Evolutionary conservation across 2,113 vertebrate genomes (phyloP).

Genomic region (Merops nubicus): DNA sequence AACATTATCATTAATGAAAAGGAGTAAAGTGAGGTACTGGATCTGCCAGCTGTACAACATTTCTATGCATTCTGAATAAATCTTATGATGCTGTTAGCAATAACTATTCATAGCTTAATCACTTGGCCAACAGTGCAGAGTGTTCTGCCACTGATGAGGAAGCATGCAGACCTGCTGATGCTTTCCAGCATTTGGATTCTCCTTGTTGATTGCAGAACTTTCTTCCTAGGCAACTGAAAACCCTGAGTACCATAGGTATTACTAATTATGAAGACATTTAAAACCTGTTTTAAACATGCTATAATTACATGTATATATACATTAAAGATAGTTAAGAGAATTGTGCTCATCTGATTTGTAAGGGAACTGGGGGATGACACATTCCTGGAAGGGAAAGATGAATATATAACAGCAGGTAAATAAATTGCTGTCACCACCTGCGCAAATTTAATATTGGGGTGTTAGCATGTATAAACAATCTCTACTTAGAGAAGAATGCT

Average conservation of each 20-base stretch:
- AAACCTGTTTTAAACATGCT: background rate
- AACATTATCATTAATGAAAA: background rate
- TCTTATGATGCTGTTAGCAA: background rate
- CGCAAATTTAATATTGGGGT: background rate
- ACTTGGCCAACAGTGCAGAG: background rate
- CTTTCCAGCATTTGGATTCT: background rate
- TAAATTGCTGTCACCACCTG: background rate
- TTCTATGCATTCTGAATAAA: background rate
- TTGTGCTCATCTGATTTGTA: background rate
- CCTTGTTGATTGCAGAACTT: background rate
- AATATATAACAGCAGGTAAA: background rate
- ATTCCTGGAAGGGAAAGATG: background rate
- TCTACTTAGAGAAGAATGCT: background rate
- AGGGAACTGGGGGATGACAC: background rate
- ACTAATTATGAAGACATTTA: background rate
- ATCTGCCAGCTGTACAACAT: background rate
- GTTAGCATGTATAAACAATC: background rate
- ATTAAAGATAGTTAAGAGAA: background rate
- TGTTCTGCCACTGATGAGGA: background rate
- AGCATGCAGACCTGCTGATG: background rate
- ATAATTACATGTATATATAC: background rate
- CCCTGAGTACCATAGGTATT: background rate
- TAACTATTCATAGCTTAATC: background rate
- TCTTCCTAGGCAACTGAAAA: background rate
- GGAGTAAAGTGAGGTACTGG: background rate